Percentiles rank a stretch among this genome's conserved stretches.
Evolutionary conservation across 2,113 vertebrate genomes (phyloP).

Genomic region (Corvus cornix): DNA sequence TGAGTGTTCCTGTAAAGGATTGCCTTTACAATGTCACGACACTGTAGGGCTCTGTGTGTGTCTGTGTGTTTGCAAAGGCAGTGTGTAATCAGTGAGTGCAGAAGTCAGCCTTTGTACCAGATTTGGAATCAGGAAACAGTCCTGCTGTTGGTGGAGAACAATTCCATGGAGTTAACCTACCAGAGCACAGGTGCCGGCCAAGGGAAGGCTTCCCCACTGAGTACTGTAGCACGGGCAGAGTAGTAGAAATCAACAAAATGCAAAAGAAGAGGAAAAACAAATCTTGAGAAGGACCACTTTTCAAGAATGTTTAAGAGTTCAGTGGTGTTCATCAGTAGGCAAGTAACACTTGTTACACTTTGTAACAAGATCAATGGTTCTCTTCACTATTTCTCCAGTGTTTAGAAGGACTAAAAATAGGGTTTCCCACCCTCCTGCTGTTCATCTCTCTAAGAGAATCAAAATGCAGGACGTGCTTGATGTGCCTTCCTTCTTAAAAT

Average conservation of each 20-base stretch:
- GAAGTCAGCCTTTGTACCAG: background rate
- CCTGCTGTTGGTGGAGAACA: background rate
- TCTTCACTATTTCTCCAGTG: background rate
- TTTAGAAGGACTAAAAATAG: background rate
- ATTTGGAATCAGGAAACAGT: background rate
- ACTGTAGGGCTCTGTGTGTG: background rate
- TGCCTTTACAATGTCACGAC: background rate
- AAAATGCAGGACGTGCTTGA: background rate
- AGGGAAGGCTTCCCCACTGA: background rate
- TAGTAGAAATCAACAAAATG: background rate
- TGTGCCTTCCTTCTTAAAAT: background rate
- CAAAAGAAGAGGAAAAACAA: background rate
- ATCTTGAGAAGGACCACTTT: background rate
- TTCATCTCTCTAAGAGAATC: background rate
- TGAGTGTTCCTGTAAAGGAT: background rate
- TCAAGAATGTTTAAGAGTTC: background rate
- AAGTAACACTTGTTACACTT: background rate
- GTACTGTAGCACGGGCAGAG: background rate
- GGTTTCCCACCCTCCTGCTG: background rate
- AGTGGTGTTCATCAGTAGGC: background rate
- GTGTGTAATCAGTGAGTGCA: background rate
- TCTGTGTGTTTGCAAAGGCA: background rate
- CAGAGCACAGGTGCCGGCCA: background rate
- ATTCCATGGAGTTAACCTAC: background rate
- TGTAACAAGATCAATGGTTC: background rate